A percentile compares a stretch with the other conserved stretches of the same genome.
Conservation (phyloP, 2,797 vertebrate species). For the Melanogrammus aeglefinus region DNA sequence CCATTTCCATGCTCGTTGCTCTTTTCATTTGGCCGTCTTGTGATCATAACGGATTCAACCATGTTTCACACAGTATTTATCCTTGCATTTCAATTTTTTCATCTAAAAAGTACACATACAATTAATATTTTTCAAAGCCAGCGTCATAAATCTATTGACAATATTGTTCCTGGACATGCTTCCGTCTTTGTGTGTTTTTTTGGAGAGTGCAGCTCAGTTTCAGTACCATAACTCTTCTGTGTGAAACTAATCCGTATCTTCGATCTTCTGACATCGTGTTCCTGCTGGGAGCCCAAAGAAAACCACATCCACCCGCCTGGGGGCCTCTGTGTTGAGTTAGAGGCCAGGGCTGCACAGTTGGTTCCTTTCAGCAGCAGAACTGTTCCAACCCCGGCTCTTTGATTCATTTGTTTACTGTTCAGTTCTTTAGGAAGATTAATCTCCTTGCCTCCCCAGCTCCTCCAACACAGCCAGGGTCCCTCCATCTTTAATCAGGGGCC, state of each 20-base stretch:
- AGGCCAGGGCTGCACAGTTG: background rate
- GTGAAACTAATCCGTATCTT: background rate
- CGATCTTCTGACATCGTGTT: background rate
- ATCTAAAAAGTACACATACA: too few species aligned
- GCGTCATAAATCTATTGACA: background rate
- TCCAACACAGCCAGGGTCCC: background rate
- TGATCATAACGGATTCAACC: background rate
- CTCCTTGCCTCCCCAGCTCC: background rate
- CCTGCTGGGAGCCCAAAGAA: background rate
- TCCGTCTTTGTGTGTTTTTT: background rate
- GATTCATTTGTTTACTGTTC: background rate
- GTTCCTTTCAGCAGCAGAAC: background rate
- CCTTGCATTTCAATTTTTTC: background rate
- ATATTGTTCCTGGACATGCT: background rate
- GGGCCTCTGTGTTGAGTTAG: background rate
- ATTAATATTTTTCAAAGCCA: background rate
- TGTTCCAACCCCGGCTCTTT: background rate
- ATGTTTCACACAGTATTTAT: background rate
- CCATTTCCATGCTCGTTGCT: background rate
- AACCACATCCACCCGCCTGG: background rate
- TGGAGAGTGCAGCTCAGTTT: background rate
- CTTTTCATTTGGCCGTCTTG: background rate
- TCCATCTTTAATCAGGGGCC: background rate
- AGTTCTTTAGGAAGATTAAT: background rate
- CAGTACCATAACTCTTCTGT: background rate